Conservation (phyloP, 2,888 invertebrate species). For the Nebria salina region DNA sequence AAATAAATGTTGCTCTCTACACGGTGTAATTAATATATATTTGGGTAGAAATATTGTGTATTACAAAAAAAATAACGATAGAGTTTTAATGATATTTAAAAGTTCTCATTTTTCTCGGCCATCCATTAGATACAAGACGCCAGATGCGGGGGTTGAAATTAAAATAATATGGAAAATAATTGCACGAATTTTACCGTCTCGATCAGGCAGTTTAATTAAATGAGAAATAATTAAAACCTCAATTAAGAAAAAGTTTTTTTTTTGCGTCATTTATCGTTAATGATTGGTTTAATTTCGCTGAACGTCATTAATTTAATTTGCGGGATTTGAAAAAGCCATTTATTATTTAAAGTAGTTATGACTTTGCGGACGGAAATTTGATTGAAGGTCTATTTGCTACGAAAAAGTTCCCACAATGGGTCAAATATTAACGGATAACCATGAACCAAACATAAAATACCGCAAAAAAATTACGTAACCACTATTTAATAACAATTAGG, state of each 20-base stretch:
- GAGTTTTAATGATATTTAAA: not conserved
- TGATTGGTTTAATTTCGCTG: not conserved
- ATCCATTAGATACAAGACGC: not conserved
- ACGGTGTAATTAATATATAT: too few species aligned
- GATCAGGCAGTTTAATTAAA: not conserved
- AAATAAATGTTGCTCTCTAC: too few species aligned
- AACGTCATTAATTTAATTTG: not conserved
- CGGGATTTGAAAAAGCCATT: not conserved
- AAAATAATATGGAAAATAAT: not conserved
- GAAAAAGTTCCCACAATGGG: not conserved
- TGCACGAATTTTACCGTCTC: not conserved
- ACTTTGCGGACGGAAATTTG: not conserved
- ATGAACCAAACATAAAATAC: too few species aligned
- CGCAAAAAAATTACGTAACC: too few species aligned
- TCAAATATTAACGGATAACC: too few species aligned
- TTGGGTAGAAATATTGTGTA: too few species aligned
- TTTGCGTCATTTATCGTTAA: not conserved
- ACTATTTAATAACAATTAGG: too few species aligned
- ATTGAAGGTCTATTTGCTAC: not conserved
- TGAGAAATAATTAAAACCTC: not conserved
- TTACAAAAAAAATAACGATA: not conserved
- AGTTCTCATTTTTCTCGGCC: too few species aligned
- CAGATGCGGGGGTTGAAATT: not conserved
- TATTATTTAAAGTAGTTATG: not conserved
- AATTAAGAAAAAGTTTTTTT: not conserved